phyloP scores from a whole-genome alignment of 2,113 vertebrate species.

The Pteruthius melanotis region DNA sequence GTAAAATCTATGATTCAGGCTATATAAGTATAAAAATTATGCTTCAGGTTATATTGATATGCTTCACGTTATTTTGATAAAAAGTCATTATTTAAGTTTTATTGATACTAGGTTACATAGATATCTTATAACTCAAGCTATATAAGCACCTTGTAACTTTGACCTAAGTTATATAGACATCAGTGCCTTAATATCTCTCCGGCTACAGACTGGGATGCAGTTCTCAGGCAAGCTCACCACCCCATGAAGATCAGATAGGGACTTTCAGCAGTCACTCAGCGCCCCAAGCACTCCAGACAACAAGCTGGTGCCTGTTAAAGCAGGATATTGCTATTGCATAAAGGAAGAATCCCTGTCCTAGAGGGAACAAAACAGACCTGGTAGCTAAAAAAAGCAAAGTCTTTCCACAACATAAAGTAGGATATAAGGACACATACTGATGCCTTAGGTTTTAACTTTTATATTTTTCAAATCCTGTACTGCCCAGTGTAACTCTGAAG shows the following conservation, averaged over 20 bases:
- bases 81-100: no score
- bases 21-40: no score
- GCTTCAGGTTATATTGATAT: no score
- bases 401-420: neutral
- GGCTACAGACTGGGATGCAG: neutral
- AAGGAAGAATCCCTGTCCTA: slow-evolving; percentile 12
- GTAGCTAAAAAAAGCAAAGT: neutral
- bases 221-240: neutral
- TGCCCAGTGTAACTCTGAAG: no score
- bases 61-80: no score
- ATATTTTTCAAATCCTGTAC: no score
- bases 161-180: no score
- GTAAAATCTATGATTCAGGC: no score
- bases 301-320: neutral
- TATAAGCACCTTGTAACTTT: no score
- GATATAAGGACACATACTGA: rapidly evolving
- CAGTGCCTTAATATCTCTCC: neutral
- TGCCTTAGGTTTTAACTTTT: no score
- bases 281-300: neutral
- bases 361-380: neutral
- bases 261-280: neutral
- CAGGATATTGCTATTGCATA: neutral
- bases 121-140: no score
- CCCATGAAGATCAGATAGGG: neutral
- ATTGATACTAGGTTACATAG: no score